Evolutionary conservation across 2,113 vertebrate species (phyloP).

Genomic region (Marmota monax): DNA sequence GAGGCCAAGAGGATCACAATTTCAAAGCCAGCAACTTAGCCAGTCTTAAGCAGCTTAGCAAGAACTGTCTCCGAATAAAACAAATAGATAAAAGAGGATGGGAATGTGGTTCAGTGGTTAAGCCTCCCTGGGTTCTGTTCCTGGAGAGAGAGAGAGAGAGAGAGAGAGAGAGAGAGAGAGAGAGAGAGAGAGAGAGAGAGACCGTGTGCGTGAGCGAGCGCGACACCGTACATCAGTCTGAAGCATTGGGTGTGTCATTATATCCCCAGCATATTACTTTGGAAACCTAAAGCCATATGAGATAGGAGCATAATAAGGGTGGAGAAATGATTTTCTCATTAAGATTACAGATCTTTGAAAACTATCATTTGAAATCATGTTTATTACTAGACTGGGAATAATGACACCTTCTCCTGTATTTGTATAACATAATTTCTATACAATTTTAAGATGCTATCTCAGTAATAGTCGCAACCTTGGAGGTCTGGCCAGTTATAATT

Average conservation of each 20-base stretch:
- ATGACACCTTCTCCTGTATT: conserved; percentile 58
- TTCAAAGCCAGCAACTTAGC: no score
- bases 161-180: no score
- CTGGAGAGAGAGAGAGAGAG: no score
- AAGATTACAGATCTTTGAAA: conserved; percentile 56
- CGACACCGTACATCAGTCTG: no score
- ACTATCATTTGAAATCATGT: conserved; percentile 59
- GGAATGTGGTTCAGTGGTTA: no score
- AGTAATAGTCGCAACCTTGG: conserved; percentile 62
- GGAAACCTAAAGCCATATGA: not conserved
- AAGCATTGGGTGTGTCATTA: not conserved
- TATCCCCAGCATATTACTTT: not conserved
- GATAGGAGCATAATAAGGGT: conserved; percentile 10
- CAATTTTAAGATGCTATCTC: conserved; percentile 75
- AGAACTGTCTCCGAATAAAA: no score
- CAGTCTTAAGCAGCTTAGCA: no score
- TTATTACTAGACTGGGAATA: conserved; percentile 62
- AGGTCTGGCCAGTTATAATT: conserved; percentile 69
- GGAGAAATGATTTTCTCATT: conserved; percentile 35
- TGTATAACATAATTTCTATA: conserved; percentile 39
- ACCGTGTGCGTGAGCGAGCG: no score
- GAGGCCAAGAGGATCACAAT: no score
- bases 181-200: no score
- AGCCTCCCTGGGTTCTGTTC: no score
- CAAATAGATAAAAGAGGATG: no score